A percentile compares a stretch with the other conserved stretches of the same genome.
Conservation (phyloP, 2,888 invertebrate genomes). For the Cybosia mesomella region DNA sequence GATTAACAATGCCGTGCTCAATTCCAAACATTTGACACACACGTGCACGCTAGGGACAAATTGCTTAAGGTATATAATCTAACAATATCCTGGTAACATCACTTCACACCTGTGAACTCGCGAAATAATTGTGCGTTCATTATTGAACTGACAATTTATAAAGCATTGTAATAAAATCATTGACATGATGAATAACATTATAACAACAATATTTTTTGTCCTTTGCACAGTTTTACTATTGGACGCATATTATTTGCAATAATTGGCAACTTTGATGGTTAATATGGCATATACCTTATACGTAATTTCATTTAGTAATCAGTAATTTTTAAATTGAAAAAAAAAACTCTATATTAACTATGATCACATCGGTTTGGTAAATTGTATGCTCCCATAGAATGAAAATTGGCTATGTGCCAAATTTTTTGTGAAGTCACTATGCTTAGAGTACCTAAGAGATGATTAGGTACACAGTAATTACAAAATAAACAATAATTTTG, state of each 20-base stretch:
- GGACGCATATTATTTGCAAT: neutral
- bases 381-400: neutral
- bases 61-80: slow-evolving; percentile 43
- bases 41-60: slow-evolving; percentile 70
- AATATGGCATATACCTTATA: neutral
- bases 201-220: neutral
- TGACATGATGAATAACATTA: slow-evolving; percentile 33
- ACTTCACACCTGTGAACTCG: slow-evolving; percentile 48
- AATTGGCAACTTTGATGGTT: neutral
- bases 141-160: slow-evolving; percentile 32
- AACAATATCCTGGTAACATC: slow-evolving; percentile 51
- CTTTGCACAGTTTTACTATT: neutral
- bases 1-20: slow-evolving; percentile 48
- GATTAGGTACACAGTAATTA: neutral
- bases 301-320: neutral
- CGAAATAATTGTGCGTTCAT: slow-evolving; percentile 36
- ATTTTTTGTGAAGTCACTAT: neutral
- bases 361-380: neutral
- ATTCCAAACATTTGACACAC: slow-evolving; percentile 66
- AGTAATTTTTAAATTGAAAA: neutral
- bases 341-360: too few species aligned
- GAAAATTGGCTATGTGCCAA: neutral
- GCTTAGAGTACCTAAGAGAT: neutral
- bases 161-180: slow-evolving; percentile 41
- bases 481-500: neutral